phyloP scores from a whole-genome alignment of 2,113 vertebrate genomes.

The Gadus macrocephalus region DNA sequence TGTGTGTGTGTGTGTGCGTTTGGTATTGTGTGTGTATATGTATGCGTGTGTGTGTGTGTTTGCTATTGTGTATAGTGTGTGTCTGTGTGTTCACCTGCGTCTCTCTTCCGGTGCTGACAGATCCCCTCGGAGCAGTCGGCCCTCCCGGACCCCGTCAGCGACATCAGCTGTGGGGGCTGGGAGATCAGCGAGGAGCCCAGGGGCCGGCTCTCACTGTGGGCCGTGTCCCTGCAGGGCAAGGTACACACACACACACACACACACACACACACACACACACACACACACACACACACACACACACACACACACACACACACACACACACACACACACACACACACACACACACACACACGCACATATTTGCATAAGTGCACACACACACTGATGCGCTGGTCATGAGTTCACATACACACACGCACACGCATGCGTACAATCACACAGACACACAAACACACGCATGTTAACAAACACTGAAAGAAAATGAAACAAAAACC shows the following conservation, averaged over 20 bases:
- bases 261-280: background rate
- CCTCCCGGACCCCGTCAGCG: conserved; percentile 90
- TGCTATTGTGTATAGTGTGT: background rate
- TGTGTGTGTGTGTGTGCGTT: background rate
- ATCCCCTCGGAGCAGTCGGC: conserved; percentile 74
- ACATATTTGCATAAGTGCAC: no score
- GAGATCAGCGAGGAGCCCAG: conserved; percentile 87
- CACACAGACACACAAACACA: no score
- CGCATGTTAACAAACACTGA: no score
- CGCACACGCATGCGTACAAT: no score
- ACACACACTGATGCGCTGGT: no score
- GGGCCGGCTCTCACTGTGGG: conserved; percentile 88
- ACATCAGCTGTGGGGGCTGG: conserved; percentile 92
- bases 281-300: background rate
- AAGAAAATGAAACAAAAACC: no score
- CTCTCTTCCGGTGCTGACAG: conserved; percentile 60
- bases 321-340: background rate
- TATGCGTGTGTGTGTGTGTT: background rate
- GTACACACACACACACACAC: conserved; percentile 60
- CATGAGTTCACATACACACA: no score
- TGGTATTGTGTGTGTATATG: conserved; percentile 3
- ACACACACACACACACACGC: no score
- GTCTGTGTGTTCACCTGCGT: background rate
- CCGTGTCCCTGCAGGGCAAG: conserved; percentile 90
- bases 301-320: background rate